These are phyloP conservation scores for Lagopus muta DNA, from an alignment of 2,113 vertebrate genomes.

Conservation along the genomic window DNA sequence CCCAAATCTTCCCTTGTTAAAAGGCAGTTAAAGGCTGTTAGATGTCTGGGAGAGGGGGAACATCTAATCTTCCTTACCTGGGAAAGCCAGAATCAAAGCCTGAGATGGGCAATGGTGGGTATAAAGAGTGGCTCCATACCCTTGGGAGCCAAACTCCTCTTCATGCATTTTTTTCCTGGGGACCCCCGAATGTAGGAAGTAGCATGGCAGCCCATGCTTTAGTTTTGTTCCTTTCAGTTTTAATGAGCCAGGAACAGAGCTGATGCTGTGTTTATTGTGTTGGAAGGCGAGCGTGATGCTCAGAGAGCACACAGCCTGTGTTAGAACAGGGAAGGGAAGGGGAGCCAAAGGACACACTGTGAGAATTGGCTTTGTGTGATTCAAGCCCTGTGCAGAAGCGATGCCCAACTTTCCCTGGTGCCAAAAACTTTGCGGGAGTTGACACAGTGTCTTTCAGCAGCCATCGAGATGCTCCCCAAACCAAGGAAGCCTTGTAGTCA, in stretches of 20 bases:
- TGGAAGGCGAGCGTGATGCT: not conserved
- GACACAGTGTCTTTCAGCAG: not conserved
- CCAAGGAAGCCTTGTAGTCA: not conserved
- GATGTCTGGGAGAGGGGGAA: not conserved
- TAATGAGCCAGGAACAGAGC: not conserved
- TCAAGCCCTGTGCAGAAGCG: not conserved
- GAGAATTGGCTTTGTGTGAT: not conserved
- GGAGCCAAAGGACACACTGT: not conserved
- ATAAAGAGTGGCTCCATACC: not conserved
- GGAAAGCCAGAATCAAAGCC: not conserved
- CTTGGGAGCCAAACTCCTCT: not conserved
- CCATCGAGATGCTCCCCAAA: not conserved
- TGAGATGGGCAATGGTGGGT: not conserved
- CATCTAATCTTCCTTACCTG: not conserved
- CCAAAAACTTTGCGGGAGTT: not conserved
- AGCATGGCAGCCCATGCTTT: not conserved
- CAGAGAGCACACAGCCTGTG: accelerated
- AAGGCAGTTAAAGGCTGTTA: not conserved
- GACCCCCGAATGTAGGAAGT: not conserved
- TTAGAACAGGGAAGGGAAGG: not conserved
- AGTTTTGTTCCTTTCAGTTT: not conserved
- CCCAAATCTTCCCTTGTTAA: not conserved
- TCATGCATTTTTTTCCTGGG: not conserved
- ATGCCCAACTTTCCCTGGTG: not conserved
- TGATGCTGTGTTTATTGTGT: not conserved